Conservation (phyloP, 2,797 vertebrate species). For the Chlorospingus semifuscus region DNA sequence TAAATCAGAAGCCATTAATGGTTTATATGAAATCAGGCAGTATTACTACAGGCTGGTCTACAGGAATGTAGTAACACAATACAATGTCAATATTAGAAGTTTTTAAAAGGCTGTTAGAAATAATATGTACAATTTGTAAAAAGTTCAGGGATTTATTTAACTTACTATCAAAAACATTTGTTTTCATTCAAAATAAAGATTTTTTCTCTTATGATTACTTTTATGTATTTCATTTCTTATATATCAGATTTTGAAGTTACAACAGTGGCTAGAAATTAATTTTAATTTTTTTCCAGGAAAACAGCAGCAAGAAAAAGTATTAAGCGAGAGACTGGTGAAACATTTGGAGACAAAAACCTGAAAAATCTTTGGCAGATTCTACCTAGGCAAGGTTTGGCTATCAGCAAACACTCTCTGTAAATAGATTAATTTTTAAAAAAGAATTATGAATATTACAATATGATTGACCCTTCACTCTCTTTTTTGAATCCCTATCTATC, state of each 20-base stretch:
- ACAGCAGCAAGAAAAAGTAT: neutral
- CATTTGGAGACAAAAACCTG: neutral
- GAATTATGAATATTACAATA: neutral
- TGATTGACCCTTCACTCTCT: neutral
- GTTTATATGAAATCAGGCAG: neutral
- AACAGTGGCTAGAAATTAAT: neutral
- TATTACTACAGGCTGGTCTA: neutral
- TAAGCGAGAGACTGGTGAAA: neutral
- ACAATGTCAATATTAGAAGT: accelerated
- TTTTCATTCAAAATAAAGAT: neutral
- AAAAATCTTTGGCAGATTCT: neutral
- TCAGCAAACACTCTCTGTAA: neutral
- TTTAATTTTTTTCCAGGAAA: neutral
- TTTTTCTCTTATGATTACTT: neutral
- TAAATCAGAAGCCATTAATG: neutral
- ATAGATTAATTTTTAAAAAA: neutral
- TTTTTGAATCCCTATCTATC: neutral
- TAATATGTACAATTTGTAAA: neutral
- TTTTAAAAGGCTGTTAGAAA: neutral
- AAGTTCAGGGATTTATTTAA: neutral
- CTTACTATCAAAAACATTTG: neutral
- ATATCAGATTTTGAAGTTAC: neutral
- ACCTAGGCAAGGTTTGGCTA: neutral
- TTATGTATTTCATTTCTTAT: neutral
- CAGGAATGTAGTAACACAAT: neutral